phyloP scores from a whole-genome alignment of 2,888 invertebrate species.

The Halictus quadricinctus region DNA sequence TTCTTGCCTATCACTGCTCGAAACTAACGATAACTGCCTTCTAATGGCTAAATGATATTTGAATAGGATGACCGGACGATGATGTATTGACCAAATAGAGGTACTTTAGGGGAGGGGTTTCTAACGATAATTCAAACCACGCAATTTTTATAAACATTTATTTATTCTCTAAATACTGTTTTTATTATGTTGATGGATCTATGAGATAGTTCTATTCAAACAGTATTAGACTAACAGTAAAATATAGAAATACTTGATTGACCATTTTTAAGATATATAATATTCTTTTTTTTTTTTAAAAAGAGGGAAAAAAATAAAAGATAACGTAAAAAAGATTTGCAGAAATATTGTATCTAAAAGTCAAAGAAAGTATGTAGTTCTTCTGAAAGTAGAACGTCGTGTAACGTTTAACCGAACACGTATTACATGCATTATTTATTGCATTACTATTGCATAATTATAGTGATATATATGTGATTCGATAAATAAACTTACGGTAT shows the following conservation, averaged over 20 bases:
- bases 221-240: background rate
- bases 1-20: background rate
- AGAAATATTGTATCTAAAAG: background rate
- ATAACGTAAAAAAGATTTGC: background rate
- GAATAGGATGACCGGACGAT: background rate
- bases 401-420: background rate
- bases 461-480: background rate
- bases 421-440: background rate
- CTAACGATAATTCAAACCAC: background rate
- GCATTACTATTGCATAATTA: background rate
- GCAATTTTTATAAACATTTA: background rate
- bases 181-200: background rate
- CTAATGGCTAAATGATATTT: background rate
- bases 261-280: background rate
- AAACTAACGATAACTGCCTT: background rate
- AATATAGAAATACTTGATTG: background rate
- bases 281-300: background rate
- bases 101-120: background rate
- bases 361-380: background rate
- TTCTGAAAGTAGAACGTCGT: background rate
- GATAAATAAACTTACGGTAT: background rate
- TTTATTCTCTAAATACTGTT: background rate
- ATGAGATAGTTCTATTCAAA: background rate
- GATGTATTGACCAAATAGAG: constrained; percentile 3
- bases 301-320: background rate